A percentile compares a stretch with the other conserved stretches of the same genome.
phyloP scores from a whole-genome alignment of 1,140 invertebrate species.

The Sycophaga agraensis region DNA sequence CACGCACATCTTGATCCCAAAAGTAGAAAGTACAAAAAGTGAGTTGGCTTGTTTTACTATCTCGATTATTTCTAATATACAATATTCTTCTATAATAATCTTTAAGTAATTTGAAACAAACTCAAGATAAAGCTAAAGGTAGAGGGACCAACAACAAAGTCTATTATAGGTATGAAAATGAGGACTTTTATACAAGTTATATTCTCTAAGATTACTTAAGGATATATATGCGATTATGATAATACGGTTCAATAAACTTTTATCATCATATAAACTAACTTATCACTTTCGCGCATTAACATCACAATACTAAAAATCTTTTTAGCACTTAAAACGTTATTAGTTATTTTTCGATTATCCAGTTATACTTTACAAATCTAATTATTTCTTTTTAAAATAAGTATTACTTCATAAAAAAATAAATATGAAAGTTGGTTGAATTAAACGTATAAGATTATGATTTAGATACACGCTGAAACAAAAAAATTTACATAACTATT shows the following conservation, averaged over 20 bases:
- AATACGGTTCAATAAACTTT: neutral
- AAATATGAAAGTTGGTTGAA: conserved; percentile 8
- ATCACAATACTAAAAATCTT: too few species aligned
- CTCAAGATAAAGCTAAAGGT: conserved; percentile 60
- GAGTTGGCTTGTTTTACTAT: neutral
- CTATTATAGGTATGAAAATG: conserved; percentile 38
- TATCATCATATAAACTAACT: too few species aligned
- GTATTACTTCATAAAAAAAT: neutral
- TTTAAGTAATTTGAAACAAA: conserved; percentile 33
- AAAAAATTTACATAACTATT: conserved; percentile 7
- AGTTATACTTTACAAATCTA: neutral
- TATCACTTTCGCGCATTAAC: too few species aligned
- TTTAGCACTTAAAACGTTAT: conserved; percentile 21
- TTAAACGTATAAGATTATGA: too few species aligned
- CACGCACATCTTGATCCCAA: conserved; percentile 23
- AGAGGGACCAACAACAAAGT: conserved; percentile 55
- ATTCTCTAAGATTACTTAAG: too few species aligned
- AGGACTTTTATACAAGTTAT: conserved; percentile 50
- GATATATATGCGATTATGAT: too few species aligned
- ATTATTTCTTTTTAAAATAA: neutral
- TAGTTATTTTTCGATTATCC: neutral
- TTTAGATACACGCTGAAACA: neutral
- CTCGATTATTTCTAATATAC: neutral
- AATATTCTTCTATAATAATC: conserved; percentile 19
- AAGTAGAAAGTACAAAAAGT: neutral